A percentile compares a stretch with the other conserved stretches of the same genome.
These are phyloP conservation scores for Urosaurus nigricauda DNA, from an alignment of 2,797 vertebrate genomes.

Conservation along the genomic window DNA sequence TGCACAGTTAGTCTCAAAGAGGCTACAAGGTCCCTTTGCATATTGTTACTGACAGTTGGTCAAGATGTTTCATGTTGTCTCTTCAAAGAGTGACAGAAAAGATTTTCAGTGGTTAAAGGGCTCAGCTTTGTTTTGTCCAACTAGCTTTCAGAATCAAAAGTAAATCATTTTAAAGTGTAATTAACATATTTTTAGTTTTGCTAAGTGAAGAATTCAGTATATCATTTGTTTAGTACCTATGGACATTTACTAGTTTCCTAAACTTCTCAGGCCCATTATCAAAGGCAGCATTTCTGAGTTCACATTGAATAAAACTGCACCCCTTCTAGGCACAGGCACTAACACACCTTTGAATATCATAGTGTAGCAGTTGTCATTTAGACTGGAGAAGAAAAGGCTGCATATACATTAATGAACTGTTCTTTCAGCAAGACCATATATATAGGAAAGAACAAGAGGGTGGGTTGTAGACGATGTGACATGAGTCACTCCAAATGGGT, in stretches of 20 bases:
- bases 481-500: background rate
- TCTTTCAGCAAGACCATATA: background rate
- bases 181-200: background rate
- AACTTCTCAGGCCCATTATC: background rate
- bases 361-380: background rate
- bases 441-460: background rate
- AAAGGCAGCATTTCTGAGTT: background rate
- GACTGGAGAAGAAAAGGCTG: background rate
- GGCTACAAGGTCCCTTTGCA: background rate
- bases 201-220: background rate
- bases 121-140: background rate
- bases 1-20: no score
- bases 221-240: background rate
- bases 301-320: background rate
- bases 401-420: background rate
- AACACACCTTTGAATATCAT: background rate
- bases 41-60: slow-evolving; percentile 1
- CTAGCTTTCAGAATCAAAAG: background rate
- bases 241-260: background rate
- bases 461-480: background rate
- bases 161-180: slow-evolving; percentile 7
- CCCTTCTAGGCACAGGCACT: no score
- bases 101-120: slow-evolving; percentile 1
- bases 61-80: background rate
- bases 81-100: background rate